Percentiles rank a stretch among this genome's conserved stretches.
Evolutionary conservation across 2,888 invertebrate species (phyloP).

Genomic region (Alcis repandata): DNA sequence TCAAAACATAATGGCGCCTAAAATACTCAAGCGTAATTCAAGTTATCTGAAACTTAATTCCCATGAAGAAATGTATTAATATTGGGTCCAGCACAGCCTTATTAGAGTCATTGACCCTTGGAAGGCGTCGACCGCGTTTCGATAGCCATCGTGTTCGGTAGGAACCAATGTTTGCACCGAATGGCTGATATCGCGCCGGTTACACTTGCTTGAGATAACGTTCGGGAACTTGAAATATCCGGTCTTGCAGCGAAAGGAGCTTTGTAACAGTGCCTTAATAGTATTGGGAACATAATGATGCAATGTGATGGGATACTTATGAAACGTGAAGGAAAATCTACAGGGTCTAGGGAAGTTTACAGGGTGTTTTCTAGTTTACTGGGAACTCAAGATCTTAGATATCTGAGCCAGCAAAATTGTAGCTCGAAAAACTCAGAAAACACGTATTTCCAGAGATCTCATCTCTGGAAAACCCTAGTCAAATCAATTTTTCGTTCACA

Average conservation of each 20-base stretch:
- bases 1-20: conserved; percentile 16
- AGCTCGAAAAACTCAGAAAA: too few relatives aligned
- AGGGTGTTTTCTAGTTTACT: too few relatives aligned
- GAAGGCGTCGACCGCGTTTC: conserved; percentile 46
- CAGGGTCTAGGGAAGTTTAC: not conserved
- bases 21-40: conserved; percentile 12
- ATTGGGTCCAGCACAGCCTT: conserved; percentile 30
- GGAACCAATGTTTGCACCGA: conserved; percentile 44
- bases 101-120: conserved; percentile 51
- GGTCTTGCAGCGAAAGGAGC: not conserved
- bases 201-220: conserved; percentile 9
- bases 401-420: too few relatives aligned
- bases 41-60: conserved; percentile 23
- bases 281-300: not conserved
- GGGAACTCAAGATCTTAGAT: too few relatives aligned
- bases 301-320: not conserved
- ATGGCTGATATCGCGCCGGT: conserved; percentile 15
- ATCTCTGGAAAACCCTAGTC: too few relatives aligned
- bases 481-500: too few relatives aligned
- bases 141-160: conserved; percentile 53
- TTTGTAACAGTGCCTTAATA: not conserved
- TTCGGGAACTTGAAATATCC: conserved; percentile 2
- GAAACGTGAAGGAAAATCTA: not conserved
- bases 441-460: too few relatives aligned
- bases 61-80: conserved; percentile 35